Evolutionary conservation across 64 coral and sea anemone species (phyloP), one percentile per base, ranked within the genome.

Genomic region (Montipora capricornis): DNA sequence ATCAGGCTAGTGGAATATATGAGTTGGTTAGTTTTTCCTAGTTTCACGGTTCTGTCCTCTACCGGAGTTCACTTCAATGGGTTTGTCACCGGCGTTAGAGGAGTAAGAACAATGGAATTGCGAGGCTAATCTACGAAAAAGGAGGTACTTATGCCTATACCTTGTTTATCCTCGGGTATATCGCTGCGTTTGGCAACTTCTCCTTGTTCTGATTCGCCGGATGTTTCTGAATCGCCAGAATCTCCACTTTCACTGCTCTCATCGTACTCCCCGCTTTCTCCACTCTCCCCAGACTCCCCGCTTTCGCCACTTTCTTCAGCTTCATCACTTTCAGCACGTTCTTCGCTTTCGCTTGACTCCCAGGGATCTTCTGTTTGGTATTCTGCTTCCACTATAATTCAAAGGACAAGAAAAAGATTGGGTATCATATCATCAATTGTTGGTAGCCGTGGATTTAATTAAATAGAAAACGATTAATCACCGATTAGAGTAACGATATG

Each of bases 141-240:
- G 12, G 46, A 3, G 44, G 5, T 17, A 6, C 1, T 37, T 6
- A 59, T 80, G n/a, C 4, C 44, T 16, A 16, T 82, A 82, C 80
- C 73, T 69, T 81, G 29, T 68, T 80, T 58, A 19, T 76, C 92
- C 52, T 77, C 10, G 49, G 92, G 76, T 79, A 87, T 93, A 37
- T 88, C 60, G 59, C 76, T 79, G 12, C 85, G 92, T 74, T 93
- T 93, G 14, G 75, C 15, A 13, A 88, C 16, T 8, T 75, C 16
- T 14, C 24, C 75, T 20, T 80, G 84, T 17, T 17, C 85, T 29
- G 92, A 87, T 71, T 93, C 83, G 0, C 84, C 92, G 1, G 55
- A 89, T 20, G 48, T 49, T 37, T 69, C 75, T 53, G 89, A 69
- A 50, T 92, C 68, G 4, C 68, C 90, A 20, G 74, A 79, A 8